Evolutionary conservation across 2,888 invertebrate species (phyloP).

Genomic region (Psylliodes chrysocephalus): DNA sequence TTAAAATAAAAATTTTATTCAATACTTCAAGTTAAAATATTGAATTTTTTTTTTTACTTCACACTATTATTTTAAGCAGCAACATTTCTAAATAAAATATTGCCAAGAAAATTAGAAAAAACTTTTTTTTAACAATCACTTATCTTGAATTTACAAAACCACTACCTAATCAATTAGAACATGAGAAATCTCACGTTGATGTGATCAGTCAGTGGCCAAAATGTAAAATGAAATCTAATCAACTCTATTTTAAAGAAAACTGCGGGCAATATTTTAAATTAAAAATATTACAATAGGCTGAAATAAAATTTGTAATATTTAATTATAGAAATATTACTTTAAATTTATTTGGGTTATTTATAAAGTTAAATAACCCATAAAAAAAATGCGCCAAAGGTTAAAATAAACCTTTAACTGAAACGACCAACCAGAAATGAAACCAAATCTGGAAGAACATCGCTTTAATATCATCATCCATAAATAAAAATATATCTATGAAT

Average conservation of each 20-base stretch:
- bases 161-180: too few relatives aligned
- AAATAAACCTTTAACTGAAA: neutral
- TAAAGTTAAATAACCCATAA: too few relatives aligned
- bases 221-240: too few relatives aligned
- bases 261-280: constrained; percentile 19
- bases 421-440: constrained; percentile 4
- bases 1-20: too few relatives aligned
- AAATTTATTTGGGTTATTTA: neutral
- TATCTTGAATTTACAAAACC: too few relatives aligned
- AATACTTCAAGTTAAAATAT: too few relatives aligned
- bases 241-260: neutral
- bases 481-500: constrained; percentile 7
- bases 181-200: neutral
- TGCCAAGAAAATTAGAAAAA: too few relatives aligned
- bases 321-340: neutral
- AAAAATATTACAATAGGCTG: constrained; percentile 21
- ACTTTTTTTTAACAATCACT: too few relatives aligned
- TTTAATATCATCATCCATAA: neutral
- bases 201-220: too few relatives aligned
- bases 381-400: neutral
- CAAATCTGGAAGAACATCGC: neutral
- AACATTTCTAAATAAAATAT: constrained; percentile 19
- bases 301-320: neutral
- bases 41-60: too few relatives aligned
- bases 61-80: too few relatives aligned